Base-by-base conservation (phyloP, 2,888 invertebrate genomes). In the Tuberolachnus salignus region DNA sequence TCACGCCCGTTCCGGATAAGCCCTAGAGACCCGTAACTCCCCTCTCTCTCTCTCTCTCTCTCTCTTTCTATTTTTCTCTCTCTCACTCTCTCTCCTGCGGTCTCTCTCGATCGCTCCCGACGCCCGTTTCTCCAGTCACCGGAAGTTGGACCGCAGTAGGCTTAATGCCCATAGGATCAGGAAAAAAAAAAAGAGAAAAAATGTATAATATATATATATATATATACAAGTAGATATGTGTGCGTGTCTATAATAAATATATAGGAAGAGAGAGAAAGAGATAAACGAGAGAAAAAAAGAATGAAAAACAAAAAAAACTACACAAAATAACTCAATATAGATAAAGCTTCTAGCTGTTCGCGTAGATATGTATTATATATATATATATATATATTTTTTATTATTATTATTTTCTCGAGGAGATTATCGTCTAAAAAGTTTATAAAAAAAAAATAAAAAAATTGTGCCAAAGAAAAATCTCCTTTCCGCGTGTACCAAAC, bases 1-100 rank as follows among this genome's bases (percentile, higher is more conserved):
- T 78, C 78, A 78, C 78, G 78, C 78, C 78, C 78, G 78, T 78
- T 78, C 78, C 78, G 78, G 78, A 78, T 78, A 78, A 78, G 78
- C 78, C 78, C 78, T 69, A 78, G 78, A 78, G 78, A 78, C 78
- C 78, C 78, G 78, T 78, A 78, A 78, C 78, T 69, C 11, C 34
- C 6, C 34, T 34, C 34, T 34, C 78, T 69, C 69, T 59, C 78
- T 78, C 66, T 71, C 63, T 13, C 64, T 44, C 64, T 2, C 44
- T 14, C 23, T n/a, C 26, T 51, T 51, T 11, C 19, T 19, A 19
- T 46, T 3, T 34, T 34, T 34, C 78, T 69, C 69, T 67, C 78
- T 78, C 66, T 71, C 63, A 3, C 64, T 44, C 64, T 11, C 19
- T 14, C 23, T n/a, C n/a, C n/a, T n/a, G n/a, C n/a, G n/a, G n/a